phyloP scores from a whole-genome alignment of 2,797 vertebrate genomes.

The Rhynchonycteris naso region DNA sequence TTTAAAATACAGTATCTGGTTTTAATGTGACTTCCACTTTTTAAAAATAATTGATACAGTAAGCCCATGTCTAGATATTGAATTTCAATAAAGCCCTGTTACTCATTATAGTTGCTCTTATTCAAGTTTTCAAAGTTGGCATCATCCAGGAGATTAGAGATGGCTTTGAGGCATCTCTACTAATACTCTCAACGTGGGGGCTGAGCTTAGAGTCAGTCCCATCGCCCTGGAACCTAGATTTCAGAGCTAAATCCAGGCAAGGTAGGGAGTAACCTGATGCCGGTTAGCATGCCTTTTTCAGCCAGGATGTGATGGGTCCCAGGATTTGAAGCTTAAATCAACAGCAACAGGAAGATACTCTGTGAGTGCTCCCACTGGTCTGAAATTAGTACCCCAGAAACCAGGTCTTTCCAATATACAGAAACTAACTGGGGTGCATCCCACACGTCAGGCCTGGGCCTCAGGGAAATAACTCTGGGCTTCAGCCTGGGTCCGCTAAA shows the following conservation, averaged over 20 bases:
- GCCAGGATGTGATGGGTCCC: too few species aligned
- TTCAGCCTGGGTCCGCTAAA: background rate
- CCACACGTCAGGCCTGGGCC: background rate
- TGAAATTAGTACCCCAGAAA: background rate
- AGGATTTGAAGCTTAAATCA: background rate
- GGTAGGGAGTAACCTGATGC: background rate
- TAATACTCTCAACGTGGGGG: background rate
- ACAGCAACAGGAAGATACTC: background rate
- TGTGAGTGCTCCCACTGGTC: background rate
- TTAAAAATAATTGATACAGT: background rate
- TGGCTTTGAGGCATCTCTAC: background rate
- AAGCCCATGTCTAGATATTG: background rate
- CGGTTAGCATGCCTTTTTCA: background rate
- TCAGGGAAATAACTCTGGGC: constrained; percentile 15
- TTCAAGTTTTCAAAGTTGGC: background rate
- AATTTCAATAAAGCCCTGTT: background rate
- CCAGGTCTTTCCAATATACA: constrained; percentile 15
- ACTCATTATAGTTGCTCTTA: background rate
- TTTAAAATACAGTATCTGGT: background rate
- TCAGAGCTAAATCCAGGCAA: background rate
- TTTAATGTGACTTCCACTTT: background rate
- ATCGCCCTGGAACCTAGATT: accelerated
- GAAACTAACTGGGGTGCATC: background rate
- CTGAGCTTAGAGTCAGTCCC: background rate
- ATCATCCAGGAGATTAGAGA: background rate